These are phyloP conservation scores for Martes martes DNA, from an alignment of 2,113 vertebrate species.

Conservation along the genomic window DNA sequence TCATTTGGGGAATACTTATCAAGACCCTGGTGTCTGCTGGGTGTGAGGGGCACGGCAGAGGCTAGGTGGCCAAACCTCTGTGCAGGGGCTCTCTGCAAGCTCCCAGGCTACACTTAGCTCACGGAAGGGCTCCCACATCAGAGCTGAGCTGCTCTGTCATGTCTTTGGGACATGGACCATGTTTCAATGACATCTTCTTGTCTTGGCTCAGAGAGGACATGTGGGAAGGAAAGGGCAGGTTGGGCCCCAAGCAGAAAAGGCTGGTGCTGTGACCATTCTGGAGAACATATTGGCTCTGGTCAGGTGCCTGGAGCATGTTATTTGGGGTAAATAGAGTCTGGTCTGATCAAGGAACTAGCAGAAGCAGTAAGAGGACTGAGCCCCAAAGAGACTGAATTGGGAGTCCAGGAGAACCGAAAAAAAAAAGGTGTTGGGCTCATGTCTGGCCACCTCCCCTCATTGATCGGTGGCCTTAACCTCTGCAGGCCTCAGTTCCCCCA, in stretches of 20 bases:
- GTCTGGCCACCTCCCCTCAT: neutral
- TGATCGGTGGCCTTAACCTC: neutral
- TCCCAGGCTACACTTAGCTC: neutral
- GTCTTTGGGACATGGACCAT: neutral
- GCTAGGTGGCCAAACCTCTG: neutral
- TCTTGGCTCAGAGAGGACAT: slow-evolving; percentile 81
- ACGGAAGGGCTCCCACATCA: too few species aligned
- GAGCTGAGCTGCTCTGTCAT: neutral
- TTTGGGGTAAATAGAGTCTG: neutral
- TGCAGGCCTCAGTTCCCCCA: neutral
- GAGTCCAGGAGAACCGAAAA: neutral
- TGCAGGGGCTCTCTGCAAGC: neutral
- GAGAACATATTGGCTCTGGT: neutral
- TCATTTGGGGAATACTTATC: neutral
- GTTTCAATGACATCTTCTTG: slow-evolving; percentile 12
- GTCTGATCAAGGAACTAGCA: neutral
- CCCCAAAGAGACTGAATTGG: neutral
- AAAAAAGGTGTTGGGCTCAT: neutral
- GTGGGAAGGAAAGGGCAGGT: slow-evolving; percentile 83
- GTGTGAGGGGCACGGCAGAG: neutral
- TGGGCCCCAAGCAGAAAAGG: slow-evolving; percentile 87
- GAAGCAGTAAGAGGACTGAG: neutral
- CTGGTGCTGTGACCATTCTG: slow-evolving; percentile 36
- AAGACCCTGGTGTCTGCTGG: neutral
- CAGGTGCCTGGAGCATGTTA: neutral